A percentile compares a stretch with the other conserved stretches of the same genome.
These are phyloP conservation scores for Cryptocephalus moraei DNA, from an alignment of 2,888 invertebrate species.

Conservation along the genomic window DNA sequence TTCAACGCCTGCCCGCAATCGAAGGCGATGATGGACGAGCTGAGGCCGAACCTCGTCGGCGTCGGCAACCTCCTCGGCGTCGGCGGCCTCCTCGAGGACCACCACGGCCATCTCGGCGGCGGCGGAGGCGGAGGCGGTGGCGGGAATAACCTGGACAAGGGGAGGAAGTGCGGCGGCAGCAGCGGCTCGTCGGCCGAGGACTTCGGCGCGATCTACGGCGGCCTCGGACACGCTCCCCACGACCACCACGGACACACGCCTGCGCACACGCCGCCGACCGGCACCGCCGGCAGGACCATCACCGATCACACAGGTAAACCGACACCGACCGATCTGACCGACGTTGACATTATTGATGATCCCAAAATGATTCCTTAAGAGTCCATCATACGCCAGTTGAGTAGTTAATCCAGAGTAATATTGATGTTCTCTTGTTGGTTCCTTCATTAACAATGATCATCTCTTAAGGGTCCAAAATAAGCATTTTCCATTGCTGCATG, in stretches of 20 bases:
- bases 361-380: no score
- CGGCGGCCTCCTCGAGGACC: conserved; percentile 70
- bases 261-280: conserved; percentile 56
- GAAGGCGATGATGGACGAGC: conserved; percentile 71
- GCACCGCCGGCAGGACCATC: conserved; percentile 32
- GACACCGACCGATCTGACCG: no score
- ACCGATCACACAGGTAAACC: conserved; percentile 38
- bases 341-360: no score
- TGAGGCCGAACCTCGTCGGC: conserved; percentile 71
- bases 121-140: conserved; percentile 44
- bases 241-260: conserved; percentile 50
- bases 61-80: conserved; percentile 70
- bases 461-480: no score
- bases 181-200: conserved; percentile 78
- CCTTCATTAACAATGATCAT: no score
- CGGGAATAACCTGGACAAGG: conserved; percentile 29
- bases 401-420: no score
- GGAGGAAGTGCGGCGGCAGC: conserved; percentile 65
- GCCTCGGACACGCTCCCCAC: conserved; percentile 38
- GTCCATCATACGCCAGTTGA: no score
- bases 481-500: no score
- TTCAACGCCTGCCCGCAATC: conserved; percentile 63
- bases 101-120: conserved; percentile 48
- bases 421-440: no score
- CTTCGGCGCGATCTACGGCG: conserved; percentile 75